Evolutionary conservation across 2,888 invertebrate species (phyloP), one percentile per base, ranked within the genome.

Genomic region (Fragum whitleyi): DNA sequence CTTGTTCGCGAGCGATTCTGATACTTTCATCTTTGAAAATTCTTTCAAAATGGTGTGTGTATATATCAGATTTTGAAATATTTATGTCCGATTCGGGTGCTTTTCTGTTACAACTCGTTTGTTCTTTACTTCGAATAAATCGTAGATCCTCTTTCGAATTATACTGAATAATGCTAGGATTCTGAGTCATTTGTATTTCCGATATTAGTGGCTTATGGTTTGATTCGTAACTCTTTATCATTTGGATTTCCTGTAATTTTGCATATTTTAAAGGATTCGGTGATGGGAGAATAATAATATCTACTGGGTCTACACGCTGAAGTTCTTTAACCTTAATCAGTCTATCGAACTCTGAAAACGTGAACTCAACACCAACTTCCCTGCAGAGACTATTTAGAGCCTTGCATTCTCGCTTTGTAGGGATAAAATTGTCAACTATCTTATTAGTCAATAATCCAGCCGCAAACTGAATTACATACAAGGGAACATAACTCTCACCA

Each of bases 401-500:
- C 26, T 87, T 86, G 83, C 91, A 91, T 80, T 93, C 93, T 26
- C 86, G 86, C 6, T 86, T 79, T 6, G 89, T 87, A 14, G 91
- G 91, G 14, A 80, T 72, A 6, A 89, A 77, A 16, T 91, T 91
- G 26, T 86, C 85, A 9, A 92, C 87, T 21, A 86, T 85, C 9
- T 83, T 89, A 69, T 80, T 77, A 9, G 76, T 80, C 47, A 92
- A 74, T 28, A 93, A 87, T 6, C 90, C 91, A 32, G 93, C 93
- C 29, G 92, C 93, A 88, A 92, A 91, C 65, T 90, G 87, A 74
- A 93, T 91, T 29, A 93, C 92, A 47, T 91, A 91, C 72, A 98
- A 94, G 23, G 98, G 98, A 79, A 98, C 98, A 95, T 97, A 97
- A 94, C 97, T 97, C 42, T 90, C 91, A 86, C 95, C 95, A 89